A percentile compares a stretch with the other conserved stretches of the same genome.
Evolutionary conservation across 2,113 vertebrate species (phyloP).

Genomic region (Mionectes macconnelli): DNA sequence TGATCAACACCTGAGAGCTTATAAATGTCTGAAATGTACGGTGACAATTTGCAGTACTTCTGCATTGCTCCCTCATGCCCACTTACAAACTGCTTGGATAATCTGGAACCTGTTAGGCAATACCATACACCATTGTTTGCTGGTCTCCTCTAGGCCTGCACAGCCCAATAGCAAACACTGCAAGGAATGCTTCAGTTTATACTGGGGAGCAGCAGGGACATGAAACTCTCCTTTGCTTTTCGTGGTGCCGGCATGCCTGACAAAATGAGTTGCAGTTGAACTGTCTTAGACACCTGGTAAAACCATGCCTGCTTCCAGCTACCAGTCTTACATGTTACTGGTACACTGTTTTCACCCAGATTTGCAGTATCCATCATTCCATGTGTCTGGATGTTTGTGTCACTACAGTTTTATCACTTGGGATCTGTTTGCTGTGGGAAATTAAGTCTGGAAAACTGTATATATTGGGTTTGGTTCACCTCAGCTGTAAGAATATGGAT

Average conservation of each 20-base stretch:
- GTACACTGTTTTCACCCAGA: background rate
- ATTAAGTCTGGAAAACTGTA: background rate
- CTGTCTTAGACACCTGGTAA: background rate
- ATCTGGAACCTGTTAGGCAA: constrained; percentile 47
- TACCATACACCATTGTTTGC: constrained; percentile 6
- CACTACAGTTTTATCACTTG: background rate
- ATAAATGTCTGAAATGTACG: constrained; percentile 44
- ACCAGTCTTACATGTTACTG: background rate
- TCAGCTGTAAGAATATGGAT: background rate
- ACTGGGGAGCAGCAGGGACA: background rate
- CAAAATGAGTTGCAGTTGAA: background rate
- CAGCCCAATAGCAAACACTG: background rate
- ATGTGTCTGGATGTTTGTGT: background rate
- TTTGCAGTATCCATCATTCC: background rate
- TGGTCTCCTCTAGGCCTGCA: background rate
- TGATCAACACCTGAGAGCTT: constrained; percentile 50
- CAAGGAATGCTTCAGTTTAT: background rate
- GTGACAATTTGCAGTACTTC: constrained; percentile 60
- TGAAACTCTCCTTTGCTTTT: background rate
- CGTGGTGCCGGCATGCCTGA: background rate
- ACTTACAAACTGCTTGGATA: constrained; percentile 45
- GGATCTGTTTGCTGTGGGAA: background rate
- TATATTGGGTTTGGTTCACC: background rate
- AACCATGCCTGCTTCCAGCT: background rate
- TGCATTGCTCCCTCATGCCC: constrained; percentile 41